Evolutionary conservation across 2,888 invertebrate genomes (phyloP), one percentile per base, ranked within the genome.

Genomic region (Rotaria sp.): DNA sequence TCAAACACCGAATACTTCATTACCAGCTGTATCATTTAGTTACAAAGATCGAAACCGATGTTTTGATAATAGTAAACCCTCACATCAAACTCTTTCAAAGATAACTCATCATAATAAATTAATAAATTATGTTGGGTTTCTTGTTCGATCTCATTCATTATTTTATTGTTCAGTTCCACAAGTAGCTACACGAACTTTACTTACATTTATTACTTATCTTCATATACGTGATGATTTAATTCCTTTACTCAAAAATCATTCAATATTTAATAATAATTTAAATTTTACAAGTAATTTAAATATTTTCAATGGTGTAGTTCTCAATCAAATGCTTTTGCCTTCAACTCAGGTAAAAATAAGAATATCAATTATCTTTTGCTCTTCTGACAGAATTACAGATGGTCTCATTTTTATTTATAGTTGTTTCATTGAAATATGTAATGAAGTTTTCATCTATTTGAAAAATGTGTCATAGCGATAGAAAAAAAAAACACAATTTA

Each of bases 121-220:
- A 24, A n/a, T 80, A n/a, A 45, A 80, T 80, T 45, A 80, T 80
- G 5, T 80, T 8, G n/a, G 45, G n/a, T 80, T 45, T 80, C 1
- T 80, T n/a, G 13, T 80, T 26, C 80, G 45, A 45, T 45, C 45
- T 45, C 41, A 80, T 45, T 45, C 41, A 45, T 45, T 80, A 45
- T 80, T 80, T 45, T 80, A 80, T 45, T 80, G 80, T 80, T 80
- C 80, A 26, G 80, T 80, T 21, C 80, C 80, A 26, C 45, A 80
- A 80, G 80, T 80, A 45, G 80, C 80, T 21, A 80, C 80, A 80
- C 41, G 45, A 80, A 80, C 80, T 45, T 45, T 80, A 26, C n/a
- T 80, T 21, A 41, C 13, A n/a, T 80, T 80, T n/a, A n/a, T 80
- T 21, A 80, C 80, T 26, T 80, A 80, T 80, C 45, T 80, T 80